These are phyloP conservation scores for Erebia ligea DNA, from an alignment of 2,888 invertebrate species.

Conservation along the genomic window DNA sequence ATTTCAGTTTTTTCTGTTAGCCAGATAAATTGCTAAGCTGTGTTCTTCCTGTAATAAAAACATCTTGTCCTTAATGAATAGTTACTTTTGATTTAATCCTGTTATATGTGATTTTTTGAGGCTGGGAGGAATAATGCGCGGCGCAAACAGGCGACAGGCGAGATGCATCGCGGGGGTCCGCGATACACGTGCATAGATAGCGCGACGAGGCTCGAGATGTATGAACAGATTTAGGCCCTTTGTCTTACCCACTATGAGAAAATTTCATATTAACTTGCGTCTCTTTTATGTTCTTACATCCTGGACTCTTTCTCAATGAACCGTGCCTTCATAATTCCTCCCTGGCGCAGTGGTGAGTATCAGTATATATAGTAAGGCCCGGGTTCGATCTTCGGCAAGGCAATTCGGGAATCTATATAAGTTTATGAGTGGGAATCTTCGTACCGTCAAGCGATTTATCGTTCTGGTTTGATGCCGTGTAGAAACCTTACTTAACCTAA, in stretches of 20 bases:
- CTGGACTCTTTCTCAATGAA: neutral
- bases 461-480: too few species aligned
- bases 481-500: too few species aligned
- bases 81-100: constrained; percentile 42
- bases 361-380: too few species aligned
- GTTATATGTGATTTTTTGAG: constrained; percentile 28
- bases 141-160: constrained; percentile 44
- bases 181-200: constrained; percentile 75
- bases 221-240: constrained; percentile 60
- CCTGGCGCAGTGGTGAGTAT: too few species aligned
- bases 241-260: constrained; percentile 60
- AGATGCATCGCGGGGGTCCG: constrained; percentile 55
- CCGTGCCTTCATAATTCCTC: too few species aligned
- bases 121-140: constrained; percentile 40
- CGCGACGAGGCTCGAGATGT: constrained; percentile 54
- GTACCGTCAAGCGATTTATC: too few species aligned
- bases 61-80: constrained; percentile 44
- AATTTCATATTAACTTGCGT: constrained; percentile 42
- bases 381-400: too few species aligned
- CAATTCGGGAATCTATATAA: too few species aligned
- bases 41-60: constrained; percentile 61
- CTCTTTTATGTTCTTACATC: constrained; percentile 8
- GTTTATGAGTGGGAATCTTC: too few species aligned
- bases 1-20: constrained; percentile 52
- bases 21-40: constrained; percentile 50